Base-by-base conservation (phyloP, 2,113 vertebrate species). In the Ictalurus punctatus region DNA sequence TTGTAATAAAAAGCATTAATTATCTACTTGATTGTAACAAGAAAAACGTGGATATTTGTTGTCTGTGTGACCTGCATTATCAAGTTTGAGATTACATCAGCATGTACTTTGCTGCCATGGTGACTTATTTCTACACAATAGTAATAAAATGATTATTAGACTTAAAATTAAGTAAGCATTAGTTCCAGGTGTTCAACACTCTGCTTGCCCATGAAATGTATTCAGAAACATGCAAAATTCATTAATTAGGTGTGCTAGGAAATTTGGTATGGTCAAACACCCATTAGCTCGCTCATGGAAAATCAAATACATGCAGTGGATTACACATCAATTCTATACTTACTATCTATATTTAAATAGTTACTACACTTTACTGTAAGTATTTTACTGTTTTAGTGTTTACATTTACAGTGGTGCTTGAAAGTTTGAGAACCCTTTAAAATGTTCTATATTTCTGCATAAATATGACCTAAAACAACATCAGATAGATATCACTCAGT, bases 1-100 rank as follows among this genome's bases (percentile, higher is more conserved):
- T 94, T 97, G 96, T 96, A 96, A 93, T 96, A 95, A 96, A 97
- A 69, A 97, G 96, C 96, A 97, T 96, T 98, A 98, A 95, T 96
- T 96, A 95, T 96, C 95, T 97, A 96, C 96, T 96, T 97, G 95
- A 76, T 90, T 90, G 88, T 73, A 56, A 92, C 40, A 83, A 74
- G 17, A 69, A 52, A 73, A 48, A 81, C 6, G 4, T 79, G 17
- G 86, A 83, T 91, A 79, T 90, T 65, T 16, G 27, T 65, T 84
- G 83, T 84, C 48, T 84, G 58, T 84, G 40, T 54, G 44, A 52
- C 1, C 37, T 74, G 71, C 8, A 34, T 34, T 2, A 34, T 34
- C 2, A 67, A 71, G n/a, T 71, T 17, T 17, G 12, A 30, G 67
- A 69, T 69, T 69, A 12, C n/a, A 30, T 69, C 12, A 69, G 12